These are phyloP conservation scores for Gymnorhina tibicen DNA, from an alignment of 2,113 vertebrate species.

Conservation along the genomic window DNA sequence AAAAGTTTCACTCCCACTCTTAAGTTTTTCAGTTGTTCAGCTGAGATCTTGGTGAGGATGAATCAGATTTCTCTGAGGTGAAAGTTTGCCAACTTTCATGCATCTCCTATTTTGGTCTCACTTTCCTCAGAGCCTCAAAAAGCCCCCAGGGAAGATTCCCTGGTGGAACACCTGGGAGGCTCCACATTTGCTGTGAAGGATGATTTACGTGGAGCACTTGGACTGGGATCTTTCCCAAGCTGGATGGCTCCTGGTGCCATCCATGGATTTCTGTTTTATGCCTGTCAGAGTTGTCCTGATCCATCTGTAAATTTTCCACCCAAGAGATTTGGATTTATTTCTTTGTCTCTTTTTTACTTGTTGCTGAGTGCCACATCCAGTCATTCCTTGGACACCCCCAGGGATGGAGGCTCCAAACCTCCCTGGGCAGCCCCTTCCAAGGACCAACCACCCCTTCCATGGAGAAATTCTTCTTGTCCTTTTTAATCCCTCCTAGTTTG, in stretches of 20 bases:
- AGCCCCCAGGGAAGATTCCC: background rate
- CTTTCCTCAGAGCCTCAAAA: background rate
- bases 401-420: background rate
- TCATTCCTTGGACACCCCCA: background rate
- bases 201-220: background rate
- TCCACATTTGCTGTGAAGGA: background rate
- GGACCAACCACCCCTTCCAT: background rate
- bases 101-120: background rate
- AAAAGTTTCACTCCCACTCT: background rate
- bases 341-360: background rate
- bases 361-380: no score
- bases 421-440: background rate
- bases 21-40: background rate
- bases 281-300: background rate
- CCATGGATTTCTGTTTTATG: background rate
- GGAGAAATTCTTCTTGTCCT: background rate
- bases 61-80: background rate
- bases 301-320: background rate
- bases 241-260: background rate
- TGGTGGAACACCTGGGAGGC: background rate
- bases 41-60: background rate
- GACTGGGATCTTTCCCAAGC: background rate
- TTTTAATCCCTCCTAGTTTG: background rate
- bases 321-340: background rate
- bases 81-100: background rate